Evolutionary conservation across 2,113 vertebrate species (phyloP).

Genomic region (Rhodinocichla rosea): DNA sequence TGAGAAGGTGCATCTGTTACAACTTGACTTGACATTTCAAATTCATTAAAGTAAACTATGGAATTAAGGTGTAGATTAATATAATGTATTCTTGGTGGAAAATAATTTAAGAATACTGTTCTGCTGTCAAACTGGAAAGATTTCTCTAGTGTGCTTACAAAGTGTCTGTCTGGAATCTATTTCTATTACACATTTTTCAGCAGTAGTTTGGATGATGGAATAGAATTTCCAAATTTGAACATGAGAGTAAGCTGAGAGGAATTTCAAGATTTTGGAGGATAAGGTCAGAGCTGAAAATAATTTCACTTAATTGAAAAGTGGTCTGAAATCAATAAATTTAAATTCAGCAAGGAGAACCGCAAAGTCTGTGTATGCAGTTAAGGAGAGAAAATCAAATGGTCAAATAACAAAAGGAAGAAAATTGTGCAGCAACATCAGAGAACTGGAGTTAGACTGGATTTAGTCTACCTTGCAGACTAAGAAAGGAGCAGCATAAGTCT

Average conservation of each 20-base stretch:
- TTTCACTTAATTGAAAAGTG: neutral
- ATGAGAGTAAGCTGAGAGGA: neutral
- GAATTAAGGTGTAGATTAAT: neutral
- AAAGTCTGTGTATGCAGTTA: neutral
- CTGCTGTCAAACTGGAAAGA: slow-evolving; percentile 21
- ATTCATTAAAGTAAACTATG: neutral
- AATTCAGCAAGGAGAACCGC: neutral
- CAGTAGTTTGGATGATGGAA: neutral
- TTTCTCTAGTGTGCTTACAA: neutral
- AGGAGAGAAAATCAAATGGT: neutral
- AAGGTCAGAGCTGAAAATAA: neutral
- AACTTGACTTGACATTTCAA: neutral
- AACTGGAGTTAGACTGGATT: neutral
- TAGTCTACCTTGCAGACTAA: neutral
- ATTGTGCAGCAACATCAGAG: neutral
- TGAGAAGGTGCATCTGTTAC: neutral
- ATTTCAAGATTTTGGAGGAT: neutral
- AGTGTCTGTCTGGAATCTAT: neutral
- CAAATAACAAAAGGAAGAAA: neutral
- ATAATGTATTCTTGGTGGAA: neutral
- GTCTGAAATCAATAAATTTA: neutral
- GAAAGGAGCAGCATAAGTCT: neutral
- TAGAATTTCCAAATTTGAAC: slow-evolving; percentile 1
- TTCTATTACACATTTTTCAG: neutral
- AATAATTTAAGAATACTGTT: neutral